These are phyloP conservation scores for Hippoglossus hippoglossus DNA, from an alignment of 2,797 vertebrate genomes.

Conservation along the genomic window DNA sequence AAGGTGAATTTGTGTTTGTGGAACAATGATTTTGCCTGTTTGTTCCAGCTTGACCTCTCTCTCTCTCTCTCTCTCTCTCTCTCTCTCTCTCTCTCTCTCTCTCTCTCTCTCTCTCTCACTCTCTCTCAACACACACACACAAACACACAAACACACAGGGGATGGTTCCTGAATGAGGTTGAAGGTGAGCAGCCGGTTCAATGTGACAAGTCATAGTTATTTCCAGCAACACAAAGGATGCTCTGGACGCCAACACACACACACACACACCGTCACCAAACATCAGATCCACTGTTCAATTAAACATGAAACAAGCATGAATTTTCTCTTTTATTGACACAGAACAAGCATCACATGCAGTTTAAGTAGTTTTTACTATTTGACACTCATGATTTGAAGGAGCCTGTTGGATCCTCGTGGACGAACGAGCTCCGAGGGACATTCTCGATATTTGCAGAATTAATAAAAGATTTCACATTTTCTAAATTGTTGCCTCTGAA, in stretches of 20 bases:
- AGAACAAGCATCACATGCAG: too few relatives aligned
- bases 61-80: background rate
- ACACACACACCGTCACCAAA: slow-evolving; percentile 28
- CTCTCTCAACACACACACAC: background rate
- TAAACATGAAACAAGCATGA: too few relatives aligned
- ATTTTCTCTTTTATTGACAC: too few relatives aligned
- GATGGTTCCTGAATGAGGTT: slow-evolving; percentile 81
- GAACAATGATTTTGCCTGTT: slow-evolving; percentile 46
- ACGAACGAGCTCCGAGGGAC: too few relatives aligned
- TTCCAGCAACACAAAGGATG: slow-evolving; percentile 85
- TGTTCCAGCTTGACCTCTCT: slow-evolving; percentile 54
- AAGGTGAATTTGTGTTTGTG: slow-evolving; percentile 29
- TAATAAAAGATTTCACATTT: too few relatives aligned
- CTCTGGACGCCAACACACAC: slow-evolving; percentile 82
- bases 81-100: slow-evolving; percentile 20
- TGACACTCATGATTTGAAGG: too few relatives aligned
- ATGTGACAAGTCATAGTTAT: slow-evolving; percentile 87
- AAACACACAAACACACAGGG: slow-evolving; percentile 19
- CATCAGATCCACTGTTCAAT: background rate
- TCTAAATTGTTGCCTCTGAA: too few relatives aligned
- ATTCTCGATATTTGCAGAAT: too few relatives aligned
- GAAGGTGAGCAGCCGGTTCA: slow-evolving; percentile 72
- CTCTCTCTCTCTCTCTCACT: background rate
- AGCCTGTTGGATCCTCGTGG: too few relatives aligned
- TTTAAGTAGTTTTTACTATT: too few relatives aligned